Base-by-base conservation (phyloP, 1,140 invertebrate species). In the Helicoverpa armigera region DNA sequence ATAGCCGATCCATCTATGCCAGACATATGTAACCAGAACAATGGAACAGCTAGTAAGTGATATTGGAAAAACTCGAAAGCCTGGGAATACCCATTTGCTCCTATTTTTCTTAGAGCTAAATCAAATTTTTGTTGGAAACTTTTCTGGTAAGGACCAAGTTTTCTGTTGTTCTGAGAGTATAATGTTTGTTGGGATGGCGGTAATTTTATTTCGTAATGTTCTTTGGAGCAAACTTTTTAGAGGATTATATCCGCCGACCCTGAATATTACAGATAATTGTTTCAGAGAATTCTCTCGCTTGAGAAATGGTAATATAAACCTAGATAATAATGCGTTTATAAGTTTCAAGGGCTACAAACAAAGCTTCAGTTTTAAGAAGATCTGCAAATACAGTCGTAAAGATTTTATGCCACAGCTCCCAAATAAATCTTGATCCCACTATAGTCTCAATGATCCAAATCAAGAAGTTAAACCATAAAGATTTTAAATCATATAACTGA, bases 1-100 rank as follows among this genome's bases (percentile, higher is more conserved):
- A 72, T 73, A 73, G 70, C 18, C 70, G 58, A 73, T 73, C 70
- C 70, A 58, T 73, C 70, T 56, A 58, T 43, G 29, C 70, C 70
- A 73, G 70, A 72, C 69, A 3, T 53, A 70, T n/a, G 23, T 73
- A 58, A 58, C 12, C 16, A 18, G 43, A 73, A 73, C 69, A 72
- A 72, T n/a, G 69, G 16, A 51, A 56, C 70, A n/a, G 3, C 31
- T 56, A 14, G 53, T 58, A 43, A 73, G 70, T 73, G 53, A 35
- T 73, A 73, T 73, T 73, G 70, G 70, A 73, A 73, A 73, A 56
- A 73, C 70, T 58, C 5, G 9, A 43, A 43, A 43, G 7, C 3
- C 14, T 51, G n/a, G 31, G 70, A 54, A 69, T 23, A 72, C 69
- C 70, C 70, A 58, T 58, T 73, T 58, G 54, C 53, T 58, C 12